Base-by-base conservation (phyloP, 2,888 invertebrate genomes). In the Nysson spinosus region DNA sequence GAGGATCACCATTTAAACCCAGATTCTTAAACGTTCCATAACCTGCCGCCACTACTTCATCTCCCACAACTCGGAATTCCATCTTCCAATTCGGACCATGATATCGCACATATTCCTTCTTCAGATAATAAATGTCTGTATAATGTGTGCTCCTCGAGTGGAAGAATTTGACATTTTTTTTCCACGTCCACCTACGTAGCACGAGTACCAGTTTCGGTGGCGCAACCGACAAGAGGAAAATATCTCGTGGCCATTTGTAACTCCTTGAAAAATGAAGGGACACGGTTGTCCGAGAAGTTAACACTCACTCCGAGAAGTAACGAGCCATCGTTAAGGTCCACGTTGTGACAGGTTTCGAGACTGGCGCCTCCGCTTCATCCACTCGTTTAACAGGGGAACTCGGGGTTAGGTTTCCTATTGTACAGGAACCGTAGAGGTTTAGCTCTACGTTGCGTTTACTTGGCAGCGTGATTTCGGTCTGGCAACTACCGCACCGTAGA, bases 291-390 rank as follows among this genome's bases (percentile, higher is more conserved):
- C 26, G 39, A 39, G 34, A 39, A 55, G 43, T 40, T 30, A 50
- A 47, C 60, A 54, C 55, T 26, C 19, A 72, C 67, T 71, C 67
- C 54, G 39, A 65, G 64, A 69, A 69, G 75, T 80, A 79, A 78
- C 70, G 70, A 76, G 77, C 67, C 65, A 35, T 72, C 77, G 77
- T 80, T 81, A 78, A 62, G 67, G 64, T 47, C 70, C 44, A 63
- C 47, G 49, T 79, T 72, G 75, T 74, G 81, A 78, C 79, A 75
- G 75, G 72, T 70, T 64, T 60, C 39, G 40, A 61, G 65, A 61
- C 62, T 56, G 37, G 49, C 30, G 17, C 9, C 22, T 24, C 11
- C 34, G 14, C 14, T 9, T 30, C 12, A 14, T 7, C n/a, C n/a
- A n/a, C n/a, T n/a, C n/a, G n/a, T n/a, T n/a, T n/a, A n/a, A n/a